Evolutionary conservation across 2,888 invertebrate genomes (phyloP).

Genomic region (Hybos culiciformis): DNA sequence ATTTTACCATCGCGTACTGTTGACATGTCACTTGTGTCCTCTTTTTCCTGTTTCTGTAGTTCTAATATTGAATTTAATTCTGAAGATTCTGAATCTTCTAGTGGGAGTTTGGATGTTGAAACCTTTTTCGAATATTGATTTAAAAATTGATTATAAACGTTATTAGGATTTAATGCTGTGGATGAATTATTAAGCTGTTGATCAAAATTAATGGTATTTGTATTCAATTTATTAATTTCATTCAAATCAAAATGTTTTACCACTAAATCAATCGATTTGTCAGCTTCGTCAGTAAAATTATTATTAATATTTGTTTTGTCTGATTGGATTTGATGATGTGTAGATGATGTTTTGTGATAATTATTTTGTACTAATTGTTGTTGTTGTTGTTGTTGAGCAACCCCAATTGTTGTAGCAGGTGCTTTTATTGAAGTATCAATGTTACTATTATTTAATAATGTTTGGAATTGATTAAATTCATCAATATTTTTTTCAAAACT

Average conservation of each 20-base stretch:
- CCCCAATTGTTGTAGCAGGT: slow-evolving; percentile 14
- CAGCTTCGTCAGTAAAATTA: too few relatives aligned
- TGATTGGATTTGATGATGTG: slow-evolving; percentile 17
- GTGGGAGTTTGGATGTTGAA: too few relatives aligned
- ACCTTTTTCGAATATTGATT: slow-evolving; percentile 12
- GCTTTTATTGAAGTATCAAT: slow-evolving; percentile 17
- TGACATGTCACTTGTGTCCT: slow-evolving; percentile 6
- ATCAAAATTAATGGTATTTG: neutral
- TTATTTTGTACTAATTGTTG: slow-evolving; percentile 16
- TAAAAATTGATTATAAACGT: slow-evolving; percentile 11
- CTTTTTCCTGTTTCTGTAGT: slow-evolving; percentile 16
- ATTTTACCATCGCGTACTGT: too few relatives aligned
- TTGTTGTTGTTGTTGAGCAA: slow-evolving; percentile 13
- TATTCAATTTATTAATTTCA: too few relatives aligned
- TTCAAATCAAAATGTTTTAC: too few relatives aligned
- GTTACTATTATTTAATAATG: slow-evolving; percentile 10
- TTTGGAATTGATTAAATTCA: too few relatives aligned
- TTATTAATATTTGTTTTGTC: slow-evolving; percentile 13
- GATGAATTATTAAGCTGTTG: too few relatives aligned
- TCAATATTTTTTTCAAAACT: slow-evolving; percentile 15
- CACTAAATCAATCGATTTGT: too few relatives aligned
- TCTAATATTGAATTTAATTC: too few relatives aligned
- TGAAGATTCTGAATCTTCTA: slow-evolving; percentile 10
- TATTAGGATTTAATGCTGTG: neutral
- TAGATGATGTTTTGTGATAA: slow-evolving; percentile 17